Base-by-base conservation (phyloP, 2,113 vertebrate species). In the Hippolais icterina region DNA sequence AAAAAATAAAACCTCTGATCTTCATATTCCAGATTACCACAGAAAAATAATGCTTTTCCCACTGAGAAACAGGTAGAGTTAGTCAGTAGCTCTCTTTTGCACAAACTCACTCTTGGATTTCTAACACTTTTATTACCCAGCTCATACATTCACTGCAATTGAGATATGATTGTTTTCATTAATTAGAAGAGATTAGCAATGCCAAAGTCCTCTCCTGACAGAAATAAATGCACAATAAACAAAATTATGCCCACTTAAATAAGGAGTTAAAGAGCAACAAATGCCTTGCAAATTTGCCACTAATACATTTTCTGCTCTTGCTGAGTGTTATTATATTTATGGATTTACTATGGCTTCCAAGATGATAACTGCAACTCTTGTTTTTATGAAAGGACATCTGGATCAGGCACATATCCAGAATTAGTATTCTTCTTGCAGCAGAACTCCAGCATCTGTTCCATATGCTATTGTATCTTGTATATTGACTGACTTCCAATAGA, bases 401-500 rank as follows among this genome's bases (percentile, higher is more conserved):
- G 87, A 93, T 89, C 72, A 91, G 56, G 68, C 84, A 66, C 14
- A 82, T 70, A 74, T 23, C 52, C 87, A 89, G 77, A 92, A 93
- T 93, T 84, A 86, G 33, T 84, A 91, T 83, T 95, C 79, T 80
- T 89, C 75, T 56, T 84, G 68, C 68, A 89, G 54, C 64, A 87
- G 47, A 89, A 81, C 83, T 70, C 60, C 56, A 89, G 81, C 92
- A 84, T 91, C 92, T 93, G 89, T 84, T 95, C 91, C 77, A 82
- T 78, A 81, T 89, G 83, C 47, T 54, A 11, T 39, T 35, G 20
- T 87, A 49, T 57, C 71, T 56, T 59, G 46, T 61, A 37, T 18
- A 54, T 46, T 57, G 74, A 93, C 69, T 93, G 11, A 70, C 74
- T 92, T 92, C 79, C 88, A 92, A 44, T 12, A 90, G 66, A 66